These are phyloP conservation scores for Drosophila differens DNA, from an alignment of 2,888 invertebrate genomes.

Conservation along the genomic window DNA sequence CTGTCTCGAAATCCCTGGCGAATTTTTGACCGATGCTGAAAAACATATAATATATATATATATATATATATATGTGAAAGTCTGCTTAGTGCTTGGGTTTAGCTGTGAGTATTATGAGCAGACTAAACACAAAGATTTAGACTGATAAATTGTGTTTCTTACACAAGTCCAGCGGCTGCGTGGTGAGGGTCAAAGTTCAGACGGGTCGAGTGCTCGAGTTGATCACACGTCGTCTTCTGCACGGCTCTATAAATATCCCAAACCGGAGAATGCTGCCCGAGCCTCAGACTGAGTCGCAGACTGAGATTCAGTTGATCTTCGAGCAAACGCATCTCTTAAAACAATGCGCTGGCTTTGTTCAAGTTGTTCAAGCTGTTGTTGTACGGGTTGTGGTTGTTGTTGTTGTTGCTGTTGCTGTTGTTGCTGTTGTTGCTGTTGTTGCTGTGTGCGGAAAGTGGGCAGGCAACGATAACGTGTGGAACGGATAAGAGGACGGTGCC, in stretches of 20 bases:
- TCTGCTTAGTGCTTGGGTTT: neutral
- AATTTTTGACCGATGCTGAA: neutral
- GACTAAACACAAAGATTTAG: neutral
- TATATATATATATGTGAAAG: neutral
- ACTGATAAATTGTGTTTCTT: neutral
- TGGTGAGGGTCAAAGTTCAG: conserved; percentile 26
- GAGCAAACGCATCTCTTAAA: conserved; percentile 18
- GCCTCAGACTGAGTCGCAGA: neutral
- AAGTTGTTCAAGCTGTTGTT: conserved; percentile 4
- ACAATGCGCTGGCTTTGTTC: conserved; percentile 54
- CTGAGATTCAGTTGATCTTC: conserved; percentile 49
- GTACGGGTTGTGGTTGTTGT: neutral
- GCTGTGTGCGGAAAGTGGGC: conserved; percentile 58
- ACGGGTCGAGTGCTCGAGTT: conserved; percentile 35
- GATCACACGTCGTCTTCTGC: conserved; percentile 35
- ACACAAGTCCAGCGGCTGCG: neutral
- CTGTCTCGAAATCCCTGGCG: neutral
- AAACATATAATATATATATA: neutral
- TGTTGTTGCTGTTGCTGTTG: conserved; percentile 5
- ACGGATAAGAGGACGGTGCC: conserved; percentile 52
- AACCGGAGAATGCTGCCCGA: neutral
- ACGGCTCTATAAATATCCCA: neutral
- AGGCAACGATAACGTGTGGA: conserved; percentile 58
- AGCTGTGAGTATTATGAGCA: neutral
- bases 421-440: conserved; percentile 10